Evolutionary conservation across 2,888 invertebrate species (phyloP).

Genomic region (Tipula lateralis): DNA sequence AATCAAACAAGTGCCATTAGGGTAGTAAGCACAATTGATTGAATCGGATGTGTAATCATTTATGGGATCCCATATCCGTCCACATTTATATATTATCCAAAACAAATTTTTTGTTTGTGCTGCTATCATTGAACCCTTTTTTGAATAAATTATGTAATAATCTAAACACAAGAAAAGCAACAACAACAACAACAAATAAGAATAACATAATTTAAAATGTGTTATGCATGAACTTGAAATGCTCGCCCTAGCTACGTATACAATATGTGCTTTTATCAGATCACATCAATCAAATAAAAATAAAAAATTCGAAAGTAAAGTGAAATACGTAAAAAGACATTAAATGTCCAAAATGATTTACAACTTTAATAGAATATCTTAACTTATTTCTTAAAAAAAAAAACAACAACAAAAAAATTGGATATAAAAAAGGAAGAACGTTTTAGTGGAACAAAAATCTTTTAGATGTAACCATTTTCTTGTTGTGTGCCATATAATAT

Average conservation of each 20-base stretch:
- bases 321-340: background rate
- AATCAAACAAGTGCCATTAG: background rate
- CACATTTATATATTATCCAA: background rate
- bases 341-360: constrained; percentile 24
- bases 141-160: background rate
- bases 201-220: background rate
- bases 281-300: constrained; percentile 24
- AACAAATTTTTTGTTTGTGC: background rate
- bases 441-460: background rate
- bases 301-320: background rate
- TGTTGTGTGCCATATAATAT: background rate
- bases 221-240: constrained; percentile 19
- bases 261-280: background rate
- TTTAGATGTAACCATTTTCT: background rate
- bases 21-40: background rate
- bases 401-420: no score
- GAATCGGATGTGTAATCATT: background rate
- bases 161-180: background rate
- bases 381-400: background rate
- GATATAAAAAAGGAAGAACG: background rate
- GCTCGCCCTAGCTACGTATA: background rate
- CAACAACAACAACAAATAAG: background rate
- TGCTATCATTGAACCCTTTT: background rate
- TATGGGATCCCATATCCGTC: background rate
- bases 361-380: constrained; percentile 24